Evolutionary conservation across 2,113 vertebrate species (phyloP).

Genomic region (Lathamus discolor): DNA sequence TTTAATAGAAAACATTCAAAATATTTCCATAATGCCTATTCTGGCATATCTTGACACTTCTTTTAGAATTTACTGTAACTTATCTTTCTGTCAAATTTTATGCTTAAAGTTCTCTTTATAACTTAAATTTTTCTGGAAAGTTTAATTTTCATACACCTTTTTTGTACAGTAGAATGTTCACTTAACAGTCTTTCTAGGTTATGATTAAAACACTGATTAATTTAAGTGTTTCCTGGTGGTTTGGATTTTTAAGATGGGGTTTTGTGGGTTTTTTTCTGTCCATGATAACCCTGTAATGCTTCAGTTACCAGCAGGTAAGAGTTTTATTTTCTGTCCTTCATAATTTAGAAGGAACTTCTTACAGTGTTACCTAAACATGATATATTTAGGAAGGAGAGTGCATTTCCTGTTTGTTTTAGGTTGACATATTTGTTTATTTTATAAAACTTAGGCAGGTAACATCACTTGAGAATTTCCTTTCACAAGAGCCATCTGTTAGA

Average conservation of each 20-base stretch:
- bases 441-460: neutral
- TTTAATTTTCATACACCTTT: neutral
- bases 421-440: neutral
- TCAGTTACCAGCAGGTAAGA: neutral
- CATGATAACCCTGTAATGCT: neutral
- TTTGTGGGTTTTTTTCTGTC: neutral
- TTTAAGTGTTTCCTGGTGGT: neutral
- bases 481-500: neutral
- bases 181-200: neutral
- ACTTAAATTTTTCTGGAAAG: neutral
- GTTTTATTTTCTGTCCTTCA: neutral
- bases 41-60: neutral
- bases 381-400: neutral
- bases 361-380: neutral
- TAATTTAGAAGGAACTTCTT: neutral
- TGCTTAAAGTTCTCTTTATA: neutral
- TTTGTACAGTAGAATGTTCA: neutral
- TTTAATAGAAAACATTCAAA: neutral
- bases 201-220: neutral
- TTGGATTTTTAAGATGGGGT: neutral
- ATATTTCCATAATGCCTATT: neutral
- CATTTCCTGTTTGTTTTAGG: neutral
- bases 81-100: neutral
- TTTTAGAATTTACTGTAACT: neutral
- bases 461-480: neutral